A percentile compares a stretch with the other conserved stretches of the same genome.
Conservation (phyloP, 2,888 invertebrate genomes). For the Drosophila anceps region DNA sequence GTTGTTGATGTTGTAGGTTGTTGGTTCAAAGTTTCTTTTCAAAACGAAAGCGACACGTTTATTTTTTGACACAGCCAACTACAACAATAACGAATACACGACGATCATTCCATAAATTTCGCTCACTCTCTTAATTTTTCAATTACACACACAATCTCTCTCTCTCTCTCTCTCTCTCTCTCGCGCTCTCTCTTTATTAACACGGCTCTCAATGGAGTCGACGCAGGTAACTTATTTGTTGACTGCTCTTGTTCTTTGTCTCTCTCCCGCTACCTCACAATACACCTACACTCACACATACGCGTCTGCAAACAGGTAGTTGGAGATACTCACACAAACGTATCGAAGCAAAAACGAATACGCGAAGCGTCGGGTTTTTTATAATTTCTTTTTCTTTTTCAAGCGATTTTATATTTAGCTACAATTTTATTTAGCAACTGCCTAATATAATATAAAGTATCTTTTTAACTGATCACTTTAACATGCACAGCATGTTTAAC, state of each 20-base stretch:
- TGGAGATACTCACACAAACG: slow-evolving; percentile 47
- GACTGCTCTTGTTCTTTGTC: slow-evolving; percentile 11
- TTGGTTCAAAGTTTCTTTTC: slow-evolving; percentile 50
- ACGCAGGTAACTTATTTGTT: slow-evolving; percentile 43
- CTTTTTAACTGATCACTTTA: background rate
- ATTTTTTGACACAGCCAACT: slow-evolving; percentile 56
- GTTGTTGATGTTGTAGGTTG: slow-evolving; percentile 33
- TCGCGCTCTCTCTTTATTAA: slow-evolving; percentile 23
- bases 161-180: no score
- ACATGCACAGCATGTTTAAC: slow-evolving; percentile 5
- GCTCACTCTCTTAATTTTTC: slow-evolving; percentile 27
- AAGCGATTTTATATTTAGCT: slow-evolving; percentile 4
- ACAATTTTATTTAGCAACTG: slow-evolving; percentile 19
- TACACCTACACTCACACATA: slow-evolving; percentile 48
- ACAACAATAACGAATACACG: slow-evolving; percentile 26
- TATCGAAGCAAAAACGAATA: slow-evolving; percentile 69
- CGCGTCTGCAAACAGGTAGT: slow-evolving; percentile 70
- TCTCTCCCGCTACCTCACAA: slow-evolving; percentile 34
- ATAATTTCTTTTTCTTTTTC: slow-evolving; percentile 36
- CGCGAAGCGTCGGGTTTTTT: slow-evolving; percentile 59
- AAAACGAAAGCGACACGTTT: slow-evolving; percentile 75
- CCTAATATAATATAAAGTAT: background rate
- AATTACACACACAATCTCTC: no score
- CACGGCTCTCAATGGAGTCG: slow-evolving; percentile 38
- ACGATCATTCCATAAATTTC: slow-evolving; percentile 46